Evolutionary conservation across 2,113 vertebrate genomes (phyloP).

Genomic region (Lanius ludovicianus): DNA sequence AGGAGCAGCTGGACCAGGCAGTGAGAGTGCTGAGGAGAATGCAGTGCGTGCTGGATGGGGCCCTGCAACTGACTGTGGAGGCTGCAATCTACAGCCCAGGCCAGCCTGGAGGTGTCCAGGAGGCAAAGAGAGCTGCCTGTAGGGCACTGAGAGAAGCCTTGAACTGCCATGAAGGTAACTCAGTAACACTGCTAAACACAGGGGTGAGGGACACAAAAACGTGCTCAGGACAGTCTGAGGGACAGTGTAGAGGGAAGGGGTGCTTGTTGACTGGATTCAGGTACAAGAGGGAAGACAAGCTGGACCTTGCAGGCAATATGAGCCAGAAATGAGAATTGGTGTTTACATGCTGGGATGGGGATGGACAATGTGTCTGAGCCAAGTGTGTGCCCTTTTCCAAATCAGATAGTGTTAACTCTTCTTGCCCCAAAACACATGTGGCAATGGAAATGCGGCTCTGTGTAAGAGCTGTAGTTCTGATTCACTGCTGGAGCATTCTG

Average conservation of each 20-base stretch:
- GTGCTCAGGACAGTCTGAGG: not conserved
- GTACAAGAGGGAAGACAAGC: not conserved
- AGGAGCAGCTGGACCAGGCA: not conserved
- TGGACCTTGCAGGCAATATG: not conserved
- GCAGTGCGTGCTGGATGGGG: not conserved
- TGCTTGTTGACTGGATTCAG: not conserved
- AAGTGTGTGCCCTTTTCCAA: not conserved
- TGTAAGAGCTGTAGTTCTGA: not conserved
- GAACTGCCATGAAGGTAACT: not conserved
- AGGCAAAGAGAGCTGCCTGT: constrained; percentile 7
- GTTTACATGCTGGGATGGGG: not conserved
- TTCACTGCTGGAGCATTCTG: not conserved
- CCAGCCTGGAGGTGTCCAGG: constrained; percentile 2
- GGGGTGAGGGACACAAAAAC: not conserved
- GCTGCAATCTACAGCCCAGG: not conserved
- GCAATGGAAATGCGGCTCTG: not conserved
- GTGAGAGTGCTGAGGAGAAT: not conserved
- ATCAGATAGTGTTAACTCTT: not conserved
- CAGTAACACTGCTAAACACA: not conserved
- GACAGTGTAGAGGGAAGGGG: fast-evolving
- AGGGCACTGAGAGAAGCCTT: constrained; percentile 30
- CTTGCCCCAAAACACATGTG: not conserved
- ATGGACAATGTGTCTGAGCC: not conserved
- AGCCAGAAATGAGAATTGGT: not conserved
- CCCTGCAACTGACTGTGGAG: not conserved